phyloP scores from a whole-genome alignment of 2,888 invertebrate genomes.

The Sinhomidia bicolor region DNA sequence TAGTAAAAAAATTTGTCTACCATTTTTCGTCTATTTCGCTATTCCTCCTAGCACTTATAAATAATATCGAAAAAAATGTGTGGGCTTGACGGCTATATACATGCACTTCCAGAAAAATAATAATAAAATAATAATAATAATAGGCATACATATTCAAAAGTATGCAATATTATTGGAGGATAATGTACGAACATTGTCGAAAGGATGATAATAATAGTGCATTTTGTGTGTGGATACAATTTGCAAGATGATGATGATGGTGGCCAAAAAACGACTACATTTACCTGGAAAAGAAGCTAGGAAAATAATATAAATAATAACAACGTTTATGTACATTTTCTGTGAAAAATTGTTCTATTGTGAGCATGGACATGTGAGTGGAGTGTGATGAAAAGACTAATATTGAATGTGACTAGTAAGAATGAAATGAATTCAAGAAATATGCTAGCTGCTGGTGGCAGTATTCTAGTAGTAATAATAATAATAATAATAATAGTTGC shows the following conservation, averaged over 20 bases:
- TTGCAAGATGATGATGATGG: constrained; percentile 36
- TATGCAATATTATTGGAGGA: constrained; percentile 17
- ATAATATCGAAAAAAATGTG: not conserved
- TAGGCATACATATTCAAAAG: not conserved
- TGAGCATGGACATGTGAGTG: constrained; percentile 44
- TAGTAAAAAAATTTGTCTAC: constrained; percentile 28
- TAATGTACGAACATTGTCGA: constrained; percentile 18
- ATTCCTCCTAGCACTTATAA: not conserved
- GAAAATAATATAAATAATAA: not conserved
- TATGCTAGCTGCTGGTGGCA: not conserved
- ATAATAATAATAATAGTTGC: not conserved
- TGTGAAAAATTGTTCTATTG: constrained; percentile 62
- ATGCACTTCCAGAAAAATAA: not conserved
- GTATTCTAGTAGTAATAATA: not conserved
- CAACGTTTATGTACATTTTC: constrained; percentile 33
- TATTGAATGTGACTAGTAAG: constrained; percentile 60
- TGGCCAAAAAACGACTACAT: constrained; percentile 35
- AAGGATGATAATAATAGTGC: constrained; percentile 19
- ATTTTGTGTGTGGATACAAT: constrained; percentile 31
- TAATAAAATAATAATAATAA: too few relatives aligned
- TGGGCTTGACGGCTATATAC: not conserved
- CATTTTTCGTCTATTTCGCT: constrained; percentile 15
- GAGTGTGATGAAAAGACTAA: constrained; percentile 57
- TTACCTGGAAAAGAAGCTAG: constrained; percentile 3
- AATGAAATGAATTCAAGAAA: constrained; percentile 23